Conservation (phyloP, 1,140 invertebrate genomes). For the Atta cephalotes region DNA sequence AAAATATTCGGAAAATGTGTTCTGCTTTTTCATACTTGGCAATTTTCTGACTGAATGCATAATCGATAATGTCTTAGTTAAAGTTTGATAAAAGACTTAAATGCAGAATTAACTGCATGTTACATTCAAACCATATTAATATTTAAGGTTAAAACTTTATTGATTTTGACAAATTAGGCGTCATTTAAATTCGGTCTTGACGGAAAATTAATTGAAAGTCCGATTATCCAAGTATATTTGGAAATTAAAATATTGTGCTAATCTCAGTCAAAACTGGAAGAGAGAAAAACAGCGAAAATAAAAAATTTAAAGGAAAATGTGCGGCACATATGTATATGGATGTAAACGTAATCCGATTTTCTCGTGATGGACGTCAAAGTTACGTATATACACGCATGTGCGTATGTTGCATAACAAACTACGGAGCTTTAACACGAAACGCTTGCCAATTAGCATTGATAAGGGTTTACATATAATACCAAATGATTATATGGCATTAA, state of each 20-base stretch:
- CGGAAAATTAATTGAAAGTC: constrained; percentile 6
- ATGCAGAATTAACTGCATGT: background rate
- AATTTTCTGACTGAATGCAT: constrained; percentile 11
- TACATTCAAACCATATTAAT: constrained; percentile 29
- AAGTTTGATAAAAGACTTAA: background rate
- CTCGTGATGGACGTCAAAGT: background rate
- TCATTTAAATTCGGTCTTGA: background rate
- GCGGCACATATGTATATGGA: background rate
- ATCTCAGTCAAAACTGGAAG: background rate
- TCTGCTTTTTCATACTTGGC: background rate
- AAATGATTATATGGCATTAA: background rate
- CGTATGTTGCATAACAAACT: constrained; percentile 24
- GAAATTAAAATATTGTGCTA: background rate
- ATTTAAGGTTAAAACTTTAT: background rate
- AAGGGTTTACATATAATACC: constrained; percentile 31
- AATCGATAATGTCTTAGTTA: background rate
- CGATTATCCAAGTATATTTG: background rate
- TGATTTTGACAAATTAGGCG: background rate
- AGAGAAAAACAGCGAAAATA: background rate
- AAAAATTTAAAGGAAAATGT: background rate
- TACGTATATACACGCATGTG: background rate
- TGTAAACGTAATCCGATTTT: constrained; percentile 30
- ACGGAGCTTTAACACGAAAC: background rate
- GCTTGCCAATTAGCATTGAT: constrained; percentile 55
- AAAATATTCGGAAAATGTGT: constrained; percentile 8